A percentile compares a stretch with the other conserved stretches of the same genome.
phyloP scores from a whole-genome alignment of 2,113 vertebrate species.

The Aptenodytes forsteri region DNA sequence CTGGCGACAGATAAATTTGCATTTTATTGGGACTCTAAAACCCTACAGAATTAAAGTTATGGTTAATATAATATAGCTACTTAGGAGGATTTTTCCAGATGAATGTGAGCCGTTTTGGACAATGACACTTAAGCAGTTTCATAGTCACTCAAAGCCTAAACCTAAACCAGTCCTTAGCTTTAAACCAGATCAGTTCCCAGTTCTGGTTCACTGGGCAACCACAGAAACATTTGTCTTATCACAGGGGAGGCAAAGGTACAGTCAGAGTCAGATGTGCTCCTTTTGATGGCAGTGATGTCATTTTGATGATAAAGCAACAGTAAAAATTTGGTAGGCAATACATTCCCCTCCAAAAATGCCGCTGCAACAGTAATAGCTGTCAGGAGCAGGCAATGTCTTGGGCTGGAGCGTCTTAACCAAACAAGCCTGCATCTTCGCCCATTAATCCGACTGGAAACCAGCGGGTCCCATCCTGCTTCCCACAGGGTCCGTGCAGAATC shows the following conservation, averaged over 20 bases:
- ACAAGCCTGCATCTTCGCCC: neutral
- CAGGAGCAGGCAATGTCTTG: neutral
- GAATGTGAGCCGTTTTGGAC: neutral
- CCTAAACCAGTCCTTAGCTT: neutral
- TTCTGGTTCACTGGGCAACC: neutral
- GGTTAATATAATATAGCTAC: neutral
- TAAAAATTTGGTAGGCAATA: constrained; percentile 5
- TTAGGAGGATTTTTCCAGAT: neutral
- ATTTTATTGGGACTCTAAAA: neutral
- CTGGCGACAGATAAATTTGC: neutral
- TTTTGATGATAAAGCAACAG: constrained; percentile 61
- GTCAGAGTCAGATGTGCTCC: neutral
- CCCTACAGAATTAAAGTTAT: neutral
- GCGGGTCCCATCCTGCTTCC: neutral
- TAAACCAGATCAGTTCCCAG: neutral
- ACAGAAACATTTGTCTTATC: neutral
- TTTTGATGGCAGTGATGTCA: neutral
- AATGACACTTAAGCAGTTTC: neutral
- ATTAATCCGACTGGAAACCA: neutral
- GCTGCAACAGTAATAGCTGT: neutral
- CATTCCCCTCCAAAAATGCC: neutral
- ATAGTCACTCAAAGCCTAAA: neutral
- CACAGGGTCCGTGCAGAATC: neutral
- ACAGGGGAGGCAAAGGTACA: neutral
- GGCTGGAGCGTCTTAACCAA: neutral